These are phyloP conservation scores for Eira barbara DNA, from an alignment of 2,113 vertebrate genomes.

Conservation along the genomic window DNA sequence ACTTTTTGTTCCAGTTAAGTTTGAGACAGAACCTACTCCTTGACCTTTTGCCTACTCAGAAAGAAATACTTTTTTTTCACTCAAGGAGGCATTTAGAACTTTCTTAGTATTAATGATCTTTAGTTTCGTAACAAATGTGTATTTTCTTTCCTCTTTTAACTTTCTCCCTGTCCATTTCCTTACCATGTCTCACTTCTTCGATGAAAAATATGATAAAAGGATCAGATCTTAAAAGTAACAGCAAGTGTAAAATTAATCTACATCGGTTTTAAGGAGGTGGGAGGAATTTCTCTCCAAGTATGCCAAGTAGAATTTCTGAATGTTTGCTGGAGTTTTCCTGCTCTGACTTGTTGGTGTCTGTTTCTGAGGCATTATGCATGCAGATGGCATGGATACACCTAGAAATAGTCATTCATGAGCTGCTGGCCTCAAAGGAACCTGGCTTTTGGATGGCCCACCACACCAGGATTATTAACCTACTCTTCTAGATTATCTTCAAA, in stretches of 20 bases:
- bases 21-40: slow-evolving; percentile 20
- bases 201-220: background rate
- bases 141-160: slow-evolving; percentile 51
- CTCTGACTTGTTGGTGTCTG: background rate
- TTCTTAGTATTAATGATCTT: slow-evolving; percentile 33
- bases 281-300: background rate
- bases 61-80: slow-evolving; percentile 38
- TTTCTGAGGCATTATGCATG: background rate
- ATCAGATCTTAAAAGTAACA: background rate
- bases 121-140: slow-evolving; percentile 31
- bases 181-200: slow-evolving; percentile 9
- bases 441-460: background rate
- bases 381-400: background rate
- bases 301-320: background rate
- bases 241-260: slow-evolving; percentile 13
- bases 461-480: background rate
- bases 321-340: background rate
- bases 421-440: background rate
- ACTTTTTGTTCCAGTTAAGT: slow-evolving; percentile 54
- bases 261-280: background rate
- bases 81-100: slow-evolving; percentile 38
- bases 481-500: background rate
- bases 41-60: slow-evolving; percentile 58
- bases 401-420: background rate
- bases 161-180: background rate